phyloP scores from a whole-genome alignment of 2,113 vertebrate genomes.

The Catharus fuscescens region DNA sequence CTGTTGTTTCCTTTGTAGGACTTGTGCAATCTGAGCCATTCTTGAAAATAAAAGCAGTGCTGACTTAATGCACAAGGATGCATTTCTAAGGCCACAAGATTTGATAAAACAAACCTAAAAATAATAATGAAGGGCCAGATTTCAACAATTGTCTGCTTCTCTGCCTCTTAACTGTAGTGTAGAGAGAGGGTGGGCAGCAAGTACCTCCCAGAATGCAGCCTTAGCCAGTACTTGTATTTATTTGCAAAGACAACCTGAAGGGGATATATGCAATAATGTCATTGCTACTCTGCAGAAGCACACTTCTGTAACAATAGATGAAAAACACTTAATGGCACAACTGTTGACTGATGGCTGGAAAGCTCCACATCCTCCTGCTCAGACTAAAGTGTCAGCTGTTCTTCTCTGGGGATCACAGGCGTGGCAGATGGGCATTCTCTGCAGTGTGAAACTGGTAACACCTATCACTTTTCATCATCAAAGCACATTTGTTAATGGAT shows the following conservation, averaged over 20 bases:
- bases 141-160: neutral
- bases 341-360: neutral
- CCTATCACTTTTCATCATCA: neutral
- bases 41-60: slow-evolving; percentile 22
- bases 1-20: neutral
- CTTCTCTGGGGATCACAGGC: neutral
- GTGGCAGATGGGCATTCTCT: neutral
- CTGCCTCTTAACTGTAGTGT: neutral
- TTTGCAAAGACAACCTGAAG: slow-evolving; percentile 4
- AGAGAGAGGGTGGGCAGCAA: neutral
- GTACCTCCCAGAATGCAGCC: neutral
- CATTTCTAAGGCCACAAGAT: neutral
- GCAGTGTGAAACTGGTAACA: neutral
- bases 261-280: slow-evolving; percentile 35
- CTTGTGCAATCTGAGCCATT: slow-evolving; percentile 52
- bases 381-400: neutral
- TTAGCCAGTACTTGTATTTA: neutral
- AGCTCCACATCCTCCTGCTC: neutral
- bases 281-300: slow-evolving; percentile 35
- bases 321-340: slow-evolving; percentile 15
- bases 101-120: neutral
- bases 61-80: neutral
- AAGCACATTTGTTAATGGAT: neutral
- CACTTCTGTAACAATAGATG: slow-evolving; percentile 1
- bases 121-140: neutral